Evolutionary conservation across 2,888 invertebrate species (phyloP).

Genomic region (Hirtodrosophila cameraria): DNA sequence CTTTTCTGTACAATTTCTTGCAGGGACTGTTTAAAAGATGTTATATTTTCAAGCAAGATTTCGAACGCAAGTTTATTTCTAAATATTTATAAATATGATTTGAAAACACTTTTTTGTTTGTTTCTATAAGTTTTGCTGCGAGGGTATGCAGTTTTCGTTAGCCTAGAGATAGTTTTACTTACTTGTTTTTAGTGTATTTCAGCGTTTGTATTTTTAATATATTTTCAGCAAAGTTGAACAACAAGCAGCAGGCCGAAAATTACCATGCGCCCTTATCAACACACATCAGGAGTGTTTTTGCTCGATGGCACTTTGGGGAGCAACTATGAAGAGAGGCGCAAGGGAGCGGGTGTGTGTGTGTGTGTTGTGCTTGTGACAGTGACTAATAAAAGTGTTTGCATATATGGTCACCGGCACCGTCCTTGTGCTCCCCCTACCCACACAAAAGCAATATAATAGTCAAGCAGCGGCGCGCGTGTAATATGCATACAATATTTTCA

Average conservation of each 20-base stretch:
- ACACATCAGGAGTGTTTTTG: constrained; percentile 68
- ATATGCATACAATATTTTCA: constrained; percentile 75
- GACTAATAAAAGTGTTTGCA: constrained; percentile 71
- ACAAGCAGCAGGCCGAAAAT: constrained; percentile 29
- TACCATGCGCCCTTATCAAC: constrained; percentile 68
- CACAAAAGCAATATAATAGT: constrained; percentile 76
- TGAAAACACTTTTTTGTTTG: background rate
- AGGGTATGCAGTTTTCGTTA: constrained; percentile 6
- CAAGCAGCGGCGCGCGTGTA: constrained; percentile 61
- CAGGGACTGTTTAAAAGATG: too few species aligned
- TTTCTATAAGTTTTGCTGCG: constrained; percentile 8
- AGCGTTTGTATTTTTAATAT: constrained; percentile 61
- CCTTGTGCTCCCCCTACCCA: constrained; percentile 19
- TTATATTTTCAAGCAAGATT: too few species aligned
- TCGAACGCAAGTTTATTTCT: too few species aligned
- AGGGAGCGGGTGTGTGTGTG: constrained; percentile 13
- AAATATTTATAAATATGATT: too few species aligned
- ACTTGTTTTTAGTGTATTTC: background rate
- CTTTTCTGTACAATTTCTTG: too few species aligned
- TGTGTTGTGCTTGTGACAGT: constrained; percentile 54
- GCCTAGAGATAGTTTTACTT: constrained; percentile 12
- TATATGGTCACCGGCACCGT: constrained; percentile 29
- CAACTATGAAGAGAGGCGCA: constrained; percentile 48
- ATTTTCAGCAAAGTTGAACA: constrained; percentile 46
- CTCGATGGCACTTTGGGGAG: constrained; percentile 76